These are phyloP conservation scores for Tonatia bakeri DNA, from an alignment of 2,113 vertebrate species.

Conservation along the genomic window DNA sequence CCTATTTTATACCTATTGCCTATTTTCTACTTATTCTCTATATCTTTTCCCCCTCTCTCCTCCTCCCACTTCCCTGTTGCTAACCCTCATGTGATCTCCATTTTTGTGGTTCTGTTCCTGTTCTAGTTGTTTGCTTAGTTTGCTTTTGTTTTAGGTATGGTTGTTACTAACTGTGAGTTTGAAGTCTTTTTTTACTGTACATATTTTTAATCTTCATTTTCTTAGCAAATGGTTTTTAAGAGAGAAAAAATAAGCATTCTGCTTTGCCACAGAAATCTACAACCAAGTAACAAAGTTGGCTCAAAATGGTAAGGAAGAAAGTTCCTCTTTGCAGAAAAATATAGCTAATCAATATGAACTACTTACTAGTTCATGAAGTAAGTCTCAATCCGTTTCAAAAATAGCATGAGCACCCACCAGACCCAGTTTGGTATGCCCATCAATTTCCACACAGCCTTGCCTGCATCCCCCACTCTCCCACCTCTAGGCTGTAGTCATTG, in stretches of 20 bases:
- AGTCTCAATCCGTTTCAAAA: neutral
- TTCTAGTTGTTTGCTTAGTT: too few species aligned
- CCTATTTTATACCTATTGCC: too few species aligned
- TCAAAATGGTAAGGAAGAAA: neutral
- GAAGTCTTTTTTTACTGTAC: too few species aligned
- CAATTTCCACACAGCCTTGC: neutral
- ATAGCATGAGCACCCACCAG: neutral
- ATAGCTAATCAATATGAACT: neutral
- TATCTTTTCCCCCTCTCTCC: too few species aligned
- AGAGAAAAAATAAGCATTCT: neutral
- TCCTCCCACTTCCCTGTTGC: too few species aligned
- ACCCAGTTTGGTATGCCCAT: neutral
- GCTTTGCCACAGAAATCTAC: neutral
- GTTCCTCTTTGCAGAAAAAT: neutral
- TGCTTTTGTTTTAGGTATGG: too few species aligned
- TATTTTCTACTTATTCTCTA: too few species aligned
- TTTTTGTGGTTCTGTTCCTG: too few species aligned
- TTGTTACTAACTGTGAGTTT: too few species aligned
- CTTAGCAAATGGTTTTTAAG: neutral
- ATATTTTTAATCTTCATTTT: too few species aligned
- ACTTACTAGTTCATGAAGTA: neutral
- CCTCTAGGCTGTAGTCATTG: neutral
- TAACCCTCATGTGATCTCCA: too few species aligned
- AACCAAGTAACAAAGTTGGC: neutral
- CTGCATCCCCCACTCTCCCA: neutral